phyloP scores from a whole-genome alignment of 2,797 vertebrate genomes.

The Molossus molossus region DNA sequence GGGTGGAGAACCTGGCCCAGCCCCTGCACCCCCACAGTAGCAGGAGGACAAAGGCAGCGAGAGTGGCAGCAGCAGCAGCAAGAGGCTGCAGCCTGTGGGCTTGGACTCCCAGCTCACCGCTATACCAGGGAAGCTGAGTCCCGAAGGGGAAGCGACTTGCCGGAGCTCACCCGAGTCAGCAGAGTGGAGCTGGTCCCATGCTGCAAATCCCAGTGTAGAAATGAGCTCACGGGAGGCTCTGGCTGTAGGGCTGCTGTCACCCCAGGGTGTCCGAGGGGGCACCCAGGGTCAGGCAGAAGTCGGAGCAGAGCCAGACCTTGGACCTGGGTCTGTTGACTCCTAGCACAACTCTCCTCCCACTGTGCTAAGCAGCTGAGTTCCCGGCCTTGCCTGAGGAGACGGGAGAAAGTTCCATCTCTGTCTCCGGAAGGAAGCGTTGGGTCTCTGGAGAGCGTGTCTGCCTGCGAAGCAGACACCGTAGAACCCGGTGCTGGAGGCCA shows the following conservation, averaged over 20 bases:
- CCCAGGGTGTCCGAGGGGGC: not conserved
- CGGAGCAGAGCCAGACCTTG: not conserved
- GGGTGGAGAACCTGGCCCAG: not conserved
- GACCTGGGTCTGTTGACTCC: not conserved
- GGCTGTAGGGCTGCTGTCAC: not conserved
- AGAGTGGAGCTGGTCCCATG: not conserved
- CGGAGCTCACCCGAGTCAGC: not conserved
- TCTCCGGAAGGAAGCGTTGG: not conserved
- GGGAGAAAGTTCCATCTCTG: not conserved
- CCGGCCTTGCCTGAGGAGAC: not conserved
- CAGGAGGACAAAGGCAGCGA: conserved; percentile 59
- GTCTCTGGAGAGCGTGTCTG: not conserved
- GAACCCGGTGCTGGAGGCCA: not conserved
- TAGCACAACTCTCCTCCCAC: not conserved
- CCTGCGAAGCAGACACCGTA: not conserved
- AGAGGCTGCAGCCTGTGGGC: not conserved
- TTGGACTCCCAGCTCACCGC: no score
- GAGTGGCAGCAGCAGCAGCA: conserved; percentile 50
- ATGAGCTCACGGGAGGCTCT: not conserved
- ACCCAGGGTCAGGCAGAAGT: not conserved
- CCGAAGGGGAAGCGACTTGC: not conserved
- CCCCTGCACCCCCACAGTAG: not conserved
- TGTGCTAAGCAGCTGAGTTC: not conserved
- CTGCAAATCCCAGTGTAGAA: not conserved
- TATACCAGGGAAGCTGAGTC: not conserved